Evolutionary conservation across 2,888 invertebrate species (phyloP), one percentile per base, ranked within the genome.

Genomic region (Ophonus ardosiacus): DNA sequence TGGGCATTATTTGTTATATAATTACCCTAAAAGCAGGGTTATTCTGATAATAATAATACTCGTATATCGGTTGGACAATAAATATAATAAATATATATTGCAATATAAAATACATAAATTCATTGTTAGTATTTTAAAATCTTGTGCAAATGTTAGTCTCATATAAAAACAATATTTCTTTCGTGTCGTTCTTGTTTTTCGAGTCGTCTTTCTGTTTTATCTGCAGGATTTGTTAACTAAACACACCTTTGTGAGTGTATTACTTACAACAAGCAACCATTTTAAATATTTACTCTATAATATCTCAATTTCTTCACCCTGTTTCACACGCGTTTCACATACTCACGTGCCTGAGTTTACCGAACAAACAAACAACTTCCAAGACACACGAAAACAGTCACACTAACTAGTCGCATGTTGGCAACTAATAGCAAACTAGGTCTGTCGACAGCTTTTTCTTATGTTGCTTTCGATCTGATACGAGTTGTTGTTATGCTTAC

Each of bases 401-500:
- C 63, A 63, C 63, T 63, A 51, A 51, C 17, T n/a, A 74, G 38
- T 78, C 61, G 80, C 80, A 80, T 80, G 80, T 61, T 79, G 21
- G 21, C 63, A 81, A 81, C 81, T 68, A 81, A 81, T 81, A 65
- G 68, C 68, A 81, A 81, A 81, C 65, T 43, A 65, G 68, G 81
- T 68, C 81, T 81, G 81, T 81, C 81, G 81, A 65, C 81, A 61
- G 43, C 38, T 81, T 81, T 68, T 81, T 81, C 51, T 51, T 68
- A 24, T 59, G 43, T 13, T 51, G 43, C 43, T 51, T 51, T 51
- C 43, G 2, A 51, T 51, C 43, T 2, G 43, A 51, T 51, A 51
- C 10, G 43, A 51, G 43, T 13, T 31, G 31, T 51, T 51, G 10
- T 51, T 51, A 51, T 51, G 13, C 10, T 13, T 51, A 13, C 10